Conservation (phyloP, 2,113 vertebrate genomes). For the Pyrgilauda ruficollis region DNA sequence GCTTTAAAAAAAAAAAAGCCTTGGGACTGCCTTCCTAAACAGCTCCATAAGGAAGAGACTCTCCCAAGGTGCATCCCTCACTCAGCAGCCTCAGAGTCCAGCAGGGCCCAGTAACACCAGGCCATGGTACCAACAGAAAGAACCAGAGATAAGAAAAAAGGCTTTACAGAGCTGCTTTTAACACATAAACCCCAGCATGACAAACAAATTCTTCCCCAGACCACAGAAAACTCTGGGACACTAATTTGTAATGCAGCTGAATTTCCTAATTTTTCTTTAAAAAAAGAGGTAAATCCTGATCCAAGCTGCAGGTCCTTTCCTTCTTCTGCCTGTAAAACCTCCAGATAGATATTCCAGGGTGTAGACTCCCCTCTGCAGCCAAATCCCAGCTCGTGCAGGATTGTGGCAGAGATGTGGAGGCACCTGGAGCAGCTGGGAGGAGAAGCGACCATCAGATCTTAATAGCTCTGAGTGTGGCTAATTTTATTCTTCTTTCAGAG, state of each 20-base stretch:
- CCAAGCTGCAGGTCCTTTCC: neutral
- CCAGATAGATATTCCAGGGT: neutral
- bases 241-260: neutral
- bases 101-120: neutral
- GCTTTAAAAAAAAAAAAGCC: neutral
- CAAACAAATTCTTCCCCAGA: neutral
- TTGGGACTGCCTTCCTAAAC: neutral
- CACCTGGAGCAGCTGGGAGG: neutral
- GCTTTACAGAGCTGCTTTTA: neutral
- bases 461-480: conserved; percentile 14
- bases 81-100: neutral
- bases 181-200: neutral
- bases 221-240: neutral
- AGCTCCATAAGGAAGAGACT: neutral
- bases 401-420: neutral
- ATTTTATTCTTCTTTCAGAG: conserved; percentile 47
- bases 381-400: neutral
- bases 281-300: neutral
- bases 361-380: neutral
- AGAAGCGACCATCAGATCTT: neutral
- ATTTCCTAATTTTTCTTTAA: neutral
- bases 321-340: neutral
- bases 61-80: neutral
- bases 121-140: neutral
- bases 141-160: neutral